Base-by-base conservation (phyloP, 2,797 vertebrate genomes). In the Cryptoblepharus egeriae region DNA sequence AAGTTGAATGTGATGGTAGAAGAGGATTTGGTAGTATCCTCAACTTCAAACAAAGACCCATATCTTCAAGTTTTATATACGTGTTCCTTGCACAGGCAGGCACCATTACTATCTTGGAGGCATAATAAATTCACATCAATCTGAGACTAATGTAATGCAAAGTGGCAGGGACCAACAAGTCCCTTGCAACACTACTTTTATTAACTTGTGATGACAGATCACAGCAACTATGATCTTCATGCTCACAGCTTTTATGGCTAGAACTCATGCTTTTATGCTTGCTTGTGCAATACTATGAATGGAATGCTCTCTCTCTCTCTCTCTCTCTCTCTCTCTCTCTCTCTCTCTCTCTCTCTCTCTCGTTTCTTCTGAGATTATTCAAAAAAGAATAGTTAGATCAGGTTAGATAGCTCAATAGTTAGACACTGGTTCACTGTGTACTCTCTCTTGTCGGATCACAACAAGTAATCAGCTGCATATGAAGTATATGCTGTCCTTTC, bases 401-500 rank as follows among this genome's bases (percentile, higher is more conserved):
- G n/a, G n/a, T n/a, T n/a, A n/a, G n/a, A n/a, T n/a, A n/a, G n/a
- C n/a, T n/a, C n/a, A n/a, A n/a, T n/a, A n/a, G 58, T 30, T 81
- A n/a, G 80, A 83, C 52, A 79, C 70, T 63, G 81, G 11, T 28
- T 15, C 32, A 15, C 52, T 5, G 80, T 35, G 1, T 2, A 1
- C 20, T 18, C 58, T 30, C 28, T 20, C 12, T 24, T 49, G 5
- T 32, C 20, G 20, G 57, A 67, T 45, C 32, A 58, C 64, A 35
- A 55, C 64, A 35, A 55, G 11, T 76, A 35, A 30, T n/a, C 39
- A 57, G 49, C n/a, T 58, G n/a, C 24, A 74, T 65, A 49, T 18
- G 15, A 67, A 49, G 49, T 49, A 26, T 57, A 35, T 83, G 63
- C 77, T 84, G 52, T 64, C 4, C 26, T 39, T 72, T 83, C 74